phyloP scores from a whole-genome alignment of 1,140 invertebrate genomes.

The Geopemphigus sp. region DNA sequence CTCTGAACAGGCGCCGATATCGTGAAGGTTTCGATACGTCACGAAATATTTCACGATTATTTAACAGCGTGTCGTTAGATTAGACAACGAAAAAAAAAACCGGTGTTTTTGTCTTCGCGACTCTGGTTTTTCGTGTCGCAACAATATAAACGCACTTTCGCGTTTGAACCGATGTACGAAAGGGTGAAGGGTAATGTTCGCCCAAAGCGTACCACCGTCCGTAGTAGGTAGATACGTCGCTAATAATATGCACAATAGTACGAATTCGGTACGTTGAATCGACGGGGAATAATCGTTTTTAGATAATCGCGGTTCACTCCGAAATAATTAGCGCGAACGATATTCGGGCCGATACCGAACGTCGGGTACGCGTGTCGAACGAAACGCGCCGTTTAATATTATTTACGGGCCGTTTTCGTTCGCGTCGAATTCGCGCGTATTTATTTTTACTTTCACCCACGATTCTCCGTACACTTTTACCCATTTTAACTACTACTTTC shows the following conservation, averaged over 20 bases:
- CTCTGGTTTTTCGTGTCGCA: not conserved
- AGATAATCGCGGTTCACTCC: too few relatives aligned
- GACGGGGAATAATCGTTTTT: too few relatives aligned
- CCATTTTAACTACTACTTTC: conserved; percentile 25
- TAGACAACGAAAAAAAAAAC: not conserved
- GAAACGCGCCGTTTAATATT: too few relatives aligned
- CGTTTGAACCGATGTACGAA: not conserved
- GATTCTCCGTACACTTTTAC: conserved; percentile 3
- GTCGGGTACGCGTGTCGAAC: not conserved
- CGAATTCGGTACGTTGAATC: too few relatives aligned
- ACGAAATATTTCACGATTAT: conserved; percentile 15
- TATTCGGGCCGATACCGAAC: too few relatives aligned
- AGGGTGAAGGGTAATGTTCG: not conserved
- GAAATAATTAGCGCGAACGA: too few relatives aligned
- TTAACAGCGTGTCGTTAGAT: not conserved
- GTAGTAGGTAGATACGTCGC: too few relatives aligned
- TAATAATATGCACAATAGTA: too few relatives aligned
- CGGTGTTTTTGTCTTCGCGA: not conserved
- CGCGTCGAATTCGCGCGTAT: not conserved
- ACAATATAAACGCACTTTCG: not conserved
- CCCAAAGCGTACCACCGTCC: not conserved
- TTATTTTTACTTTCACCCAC: conserved; percentile 23
- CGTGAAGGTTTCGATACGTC: conserved; percentile 14
- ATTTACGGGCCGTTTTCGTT: too few relatives aligned
- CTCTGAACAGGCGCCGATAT: too few relatives aligned